Evolutionary conservation across 1,140 invertebrate species (phyloP).

Genomic region (Drosophila kepulauana): DNA sequence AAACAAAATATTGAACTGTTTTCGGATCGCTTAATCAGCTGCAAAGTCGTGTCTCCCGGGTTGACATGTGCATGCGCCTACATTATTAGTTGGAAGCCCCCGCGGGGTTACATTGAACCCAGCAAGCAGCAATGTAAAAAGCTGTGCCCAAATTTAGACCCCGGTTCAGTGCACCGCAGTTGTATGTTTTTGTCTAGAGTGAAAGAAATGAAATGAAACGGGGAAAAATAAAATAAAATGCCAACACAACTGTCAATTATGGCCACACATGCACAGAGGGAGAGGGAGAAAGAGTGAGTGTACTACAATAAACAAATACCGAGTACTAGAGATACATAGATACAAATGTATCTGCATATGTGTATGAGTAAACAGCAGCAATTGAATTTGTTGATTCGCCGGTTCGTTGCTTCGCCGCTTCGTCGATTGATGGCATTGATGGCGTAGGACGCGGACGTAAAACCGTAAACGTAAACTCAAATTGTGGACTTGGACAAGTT

Average conservation of each 20-base stretch:
- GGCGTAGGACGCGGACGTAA: constrained; percentile 55
- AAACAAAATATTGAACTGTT: constrained; percentile 8
- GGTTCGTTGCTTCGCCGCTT: constrained; percentile 47
- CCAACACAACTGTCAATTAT: constrained; percentile 81
- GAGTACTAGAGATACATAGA: constrained; percentile 24
- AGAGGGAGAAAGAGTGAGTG: too few relatives aligned
- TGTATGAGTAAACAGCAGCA: constrained; percentile 66
- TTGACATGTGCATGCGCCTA: constrained; percentile 48
- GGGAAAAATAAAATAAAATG: constrained; percentile 71
- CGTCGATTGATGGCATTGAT: constrained; percentile 66
- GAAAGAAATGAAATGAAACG: constrained; percentile 40
- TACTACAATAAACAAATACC: constrained; percentile 51
- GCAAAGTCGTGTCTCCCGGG: constrained; percentile 27
- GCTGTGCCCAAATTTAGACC: constrained; percentile 77
- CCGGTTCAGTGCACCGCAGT: constrained; percentile 69
- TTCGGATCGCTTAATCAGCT: constrained; percentile 31
- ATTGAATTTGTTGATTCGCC: constrained; percentile 73
- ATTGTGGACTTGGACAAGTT: neutral
- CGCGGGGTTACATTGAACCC: constrained; percentile 76
- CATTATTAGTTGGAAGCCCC: constrained; percentile 60
- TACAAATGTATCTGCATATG: constrained; percentile 4
- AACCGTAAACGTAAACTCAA: constrained; percentile 9
- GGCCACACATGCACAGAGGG: constrained; percentile 36
- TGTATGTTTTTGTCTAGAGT: constrained; percentile 38
- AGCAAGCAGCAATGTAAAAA: constrained; percentile 54